Conservation (phyloP, 2,888 invertebrate genomes). For the Yponomeuta malinellus region DNA sequence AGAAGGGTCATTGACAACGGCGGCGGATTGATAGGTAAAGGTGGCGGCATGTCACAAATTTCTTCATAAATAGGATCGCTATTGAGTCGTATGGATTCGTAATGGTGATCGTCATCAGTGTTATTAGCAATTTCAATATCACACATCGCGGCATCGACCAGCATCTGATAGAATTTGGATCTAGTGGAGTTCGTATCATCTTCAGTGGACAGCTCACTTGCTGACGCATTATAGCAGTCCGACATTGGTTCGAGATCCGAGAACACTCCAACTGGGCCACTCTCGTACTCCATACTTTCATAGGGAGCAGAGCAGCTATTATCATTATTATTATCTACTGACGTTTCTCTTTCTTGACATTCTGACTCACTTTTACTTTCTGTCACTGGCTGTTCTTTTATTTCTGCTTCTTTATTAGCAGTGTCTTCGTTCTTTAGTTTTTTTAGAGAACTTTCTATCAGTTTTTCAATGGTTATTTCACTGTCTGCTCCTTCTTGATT, state of each 20-base stretch:
- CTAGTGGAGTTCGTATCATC: slow-evolving; percentile 79
- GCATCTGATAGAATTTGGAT: slow-evolving; percentile 83
- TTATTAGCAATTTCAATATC: slow-evolving; percentile 80
- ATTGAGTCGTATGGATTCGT: slow-evolving; percentile 81
- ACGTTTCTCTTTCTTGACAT: slow-evolving; percentile 37
- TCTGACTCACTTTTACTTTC: slow-evolving; percentile 30
- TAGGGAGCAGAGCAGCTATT: slow-evolving; percentile 83
- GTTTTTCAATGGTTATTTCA: slow-evolving; percentile 65
- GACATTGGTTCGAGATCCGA: slow-evolving; percentile 76
- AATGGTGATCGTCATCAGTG: slow-evolving; percentile 80
- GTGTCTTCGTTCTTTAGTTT: slow-evolving; percentile 53
- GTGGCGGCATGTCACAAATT: slow-evolving; percentile 85
- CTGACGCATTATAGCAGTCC: slow-evolving; percentile 83
- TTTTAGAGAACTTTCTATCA: slow-evolving; percentile 67
- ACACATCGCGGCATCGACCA: slow-evolving; percentile 81
- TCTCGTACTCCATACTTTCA: slow-evolving; percentile 83
- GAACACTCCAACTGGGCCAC: slow-evolving; percentile 70
- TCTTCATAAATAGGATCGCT: slow-evolving; percentile 87
- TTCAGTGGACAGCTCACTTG: slow-evolving; percentile 78
- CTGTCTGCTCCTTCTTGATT: slow-evolving; percentile 62
- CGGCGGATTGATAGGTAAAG: slow-evolving; percentile 85
- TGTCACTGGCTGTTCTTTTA: slow-evolving; percentile 36
- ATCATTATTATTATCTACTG: slow-evolving; percentile 63
- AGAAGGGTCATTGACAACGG: slow-evolving; percentile 80
- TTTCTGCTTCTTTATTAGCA: slow-evolving; percentile 28